Conservation (phyloP, 2,797 vertebrate genomes). For the Allobates femoralis region DNA sequence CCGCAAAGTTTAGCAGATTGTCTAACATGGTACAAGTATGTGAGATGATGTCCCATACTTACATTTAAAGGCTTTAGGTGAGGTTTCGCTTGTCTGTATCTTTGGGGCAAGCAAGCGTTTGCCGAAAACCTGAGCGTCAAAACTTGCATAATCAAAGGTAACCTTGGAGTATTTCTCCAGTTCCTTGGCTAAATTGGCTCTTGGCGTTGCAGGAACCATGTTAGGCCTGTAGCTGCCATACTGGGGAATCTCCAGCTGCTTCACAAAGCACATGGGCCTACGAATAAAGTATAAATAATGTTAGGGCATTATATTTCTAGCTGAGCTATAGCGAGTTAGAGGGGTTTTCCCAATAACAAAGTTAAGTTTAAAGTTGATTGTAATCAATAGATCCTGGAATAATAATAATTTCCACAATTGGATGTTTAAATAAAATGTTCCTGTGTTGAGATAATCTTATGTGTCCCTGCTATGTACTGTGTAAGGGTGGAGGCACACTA, state of each 20-base stretch:
- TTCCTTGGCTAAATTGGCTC: constrained; percentile 96
- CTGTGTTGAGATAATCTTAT: too few species aligned
- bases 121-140: constrained; percentile 98
- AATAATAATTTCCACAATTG: too few species aligned
- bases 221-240: constrained; percentile 92
- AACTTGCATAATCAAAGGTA: constrained; percentile 99
- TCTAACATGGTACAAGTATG: not conserved
- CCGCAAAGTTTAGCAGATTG: not conserved
- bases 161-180: constrained; percentile 99
- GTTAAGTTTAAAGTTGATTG: too few species aligned
- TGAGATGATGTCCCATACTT: constrained; percentile 72
- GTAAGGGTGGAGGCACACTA: too few species aligned
- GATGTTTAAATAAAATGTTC: too few species aligned
- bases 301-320: not conserved
- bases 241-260: constrained; percentile 94
- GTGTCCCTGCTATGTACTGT: too few species aligned
- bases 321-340: too few species aligned
- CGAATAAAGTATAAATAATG: not conserved
- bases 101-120: constrained; percentile 98
- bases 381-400: too few species aligned
- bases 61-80: constrained; percentile 99
- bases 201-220: constrained; percentile 87
- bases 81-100: constrained; percentile 96
- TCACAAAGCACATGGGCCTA: constrained; percentile 99
- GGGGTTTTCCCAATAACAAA: too few species aligned